These are phyloP conservation scores for Gallinago undulata DNA, from an alignment of 2,113 vertebrate genomes.

Conservation along the genomic window DNA sequence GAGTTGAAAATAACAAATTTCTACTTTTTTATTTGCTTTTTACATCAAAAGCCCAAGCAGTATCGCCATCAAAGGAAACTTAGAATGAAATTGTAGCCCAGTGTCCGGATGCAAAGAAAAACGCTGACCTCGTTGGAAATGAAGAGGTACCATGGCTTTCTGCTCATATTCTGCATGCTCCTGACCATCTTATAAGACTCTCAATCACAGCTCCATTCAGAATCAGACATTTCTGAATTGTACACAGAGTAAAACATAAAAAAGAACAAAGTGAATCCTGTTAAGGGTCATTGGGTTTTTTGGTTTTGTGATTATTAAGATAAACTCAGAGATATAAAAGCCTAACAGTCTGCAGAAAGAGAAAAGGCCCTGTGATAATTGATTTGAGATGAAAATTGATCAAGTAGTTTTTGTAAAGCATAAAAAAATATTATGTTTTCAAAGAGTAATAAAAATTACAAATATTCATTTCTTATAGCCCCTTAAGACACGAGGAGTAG, in stretches of 20 bases:
- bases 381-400: constrained; percentile 24
- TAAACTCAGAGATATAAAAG: not conserved
- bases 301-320: not conserved
- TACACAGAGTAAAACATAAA: not conserved
- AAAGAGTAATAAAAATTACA: constrained; percentile 22
- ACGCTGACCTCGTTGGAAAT: not conserved
- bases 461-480: not conserved
- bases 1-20: not conserved
- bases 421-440: not conserved
- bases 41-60: not conserved
- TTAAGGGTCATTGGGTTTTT: not conserved
- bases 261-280: not conserved
- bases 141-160: not conserved
- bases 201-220: not conserved
- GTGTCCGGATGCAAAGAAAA: not conserved
- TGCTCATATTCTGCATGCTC: not conserved
- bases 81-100: not conserved
- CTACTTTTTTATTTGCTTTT: not conserved
- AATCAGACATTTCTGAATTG: not conserved
- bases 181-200: not conserved
- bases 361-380: not conserved
- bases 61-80: not conserved
- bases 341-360: not conserved
- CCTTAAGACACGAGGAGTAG: not conserved
- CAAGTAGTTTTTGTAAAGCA: not conserved